Percentiles rank a stretch among this genome's conserved stretches.
These are phyloP conservation scores for Hypocryptadius cinnamomeus DNA, from an alignment of 2,113 vertebrate species.

Conservation along the genomic window DNA sequence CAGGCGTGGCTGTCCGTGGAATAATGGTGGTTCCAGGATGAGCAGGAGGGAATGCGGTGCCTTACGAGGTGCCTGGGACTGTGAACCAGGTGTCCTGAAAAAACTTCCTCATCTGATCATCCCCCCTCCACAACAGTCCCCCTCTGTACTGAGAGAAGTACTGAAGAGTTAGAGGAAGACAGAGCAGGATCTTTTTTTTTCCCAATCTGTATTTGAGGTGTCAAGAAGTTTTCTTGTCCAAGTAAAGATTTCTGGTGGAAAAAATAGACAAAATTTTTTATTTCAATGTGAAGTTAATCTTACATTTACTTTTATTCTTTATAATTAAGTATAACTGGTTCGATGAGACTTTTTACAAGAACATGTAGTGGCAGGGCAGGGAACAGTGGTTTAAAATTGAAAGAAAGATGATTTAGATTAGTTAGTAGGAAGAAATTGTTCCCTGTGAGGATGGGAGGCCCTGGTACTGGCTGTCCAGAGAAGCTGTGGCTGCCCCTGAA, in stretches of 20 bases:
- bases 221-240: background rate
- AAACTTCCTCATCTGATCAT: background rate
- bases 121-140: fast-evolving
- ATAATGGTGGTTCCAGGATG: background rate
- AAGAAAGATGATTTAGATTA: background rate
- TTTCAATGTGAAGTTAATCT: background rate
- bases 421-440: background rate
- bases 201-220: background rate
- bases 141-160: background rate
- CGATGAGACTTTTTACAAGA: background rate
- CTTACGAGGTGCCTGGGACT: background rate
- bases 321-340: background rate
- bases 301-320: background rate
- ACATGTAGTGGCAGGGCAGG: background rate
- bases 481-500: background rate
- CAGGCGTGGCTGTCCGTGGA: fast-evolving
- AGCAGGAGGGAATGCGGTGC: background rate
- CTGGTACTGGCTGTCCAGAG: background rate
- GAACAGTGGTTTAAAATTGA: background rate
- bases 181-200: too few species aligned
- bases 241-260: background rate
- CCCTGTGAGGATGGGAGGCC: background rate
- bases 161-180: background rate
- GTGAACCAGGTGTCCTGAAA: background rate
- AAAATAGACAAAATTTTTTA: background rate